Percentiles rank a stretch among this genome's conserved stretches.
Conservation (phyloP, 2,113 vertebrate genomes). For the Numenius arquata region DNA sequence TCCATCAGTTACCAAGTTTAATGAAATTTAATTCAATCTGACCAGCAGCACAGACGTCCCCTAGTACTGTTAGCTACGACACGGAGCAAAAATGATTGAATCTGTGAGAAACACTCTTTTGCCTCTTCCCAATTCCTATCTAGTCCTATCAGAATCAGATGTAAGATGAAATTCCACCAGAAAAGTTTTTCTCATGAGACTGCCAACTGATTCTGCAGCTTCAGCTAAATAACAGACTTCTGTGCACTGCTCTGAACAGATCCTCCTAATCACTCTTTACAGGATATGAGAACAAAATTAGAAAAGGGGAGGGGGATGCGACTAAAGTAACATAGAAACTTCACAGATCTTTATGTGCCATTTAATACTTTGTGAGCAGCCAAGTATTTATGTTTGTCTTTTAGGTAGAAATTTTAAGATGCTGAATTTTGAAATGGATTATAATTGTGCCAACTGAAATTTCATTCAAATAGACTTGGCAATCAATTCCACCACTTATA, state of each 20-base stretch:
- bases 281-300: not conserved
- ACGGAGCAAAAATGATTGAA: not conserved
- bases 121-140: not conserved
- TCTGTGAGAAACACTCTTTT: not conserved
- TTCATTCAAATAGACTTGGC: not conserved
- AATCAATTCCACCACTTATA: slow-evolving; percentile 18
- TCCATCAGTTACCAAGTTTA: not conserved
- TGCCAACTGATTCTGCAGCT: not conserved
- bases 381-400: not conserved
- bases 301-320: not conserved
- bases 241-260: not conserved
- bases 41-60: not conserved
- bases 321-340: not conserved
- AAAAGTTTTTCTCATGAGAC: not conserved
- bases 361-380: not conserved
- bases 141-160: not conserved
- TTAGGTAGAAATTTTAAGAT: slow-evolving; percentile 12
- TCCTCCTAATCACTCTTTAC: not conserved
- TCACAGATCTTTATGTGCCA: not conserved
- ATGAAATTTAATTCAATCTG: not conserved
- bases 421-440: not conserved
- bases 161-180: not conserved
- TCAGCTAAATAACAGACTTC: not conserved
- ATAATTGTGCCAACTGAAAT: slow-evolving; percentile 27
- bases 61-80: not conserved